phyloP scores from a whole-genome alignment of 2,113 vertebrate genomes.

The Corythornis madagascariensis region DNA sequence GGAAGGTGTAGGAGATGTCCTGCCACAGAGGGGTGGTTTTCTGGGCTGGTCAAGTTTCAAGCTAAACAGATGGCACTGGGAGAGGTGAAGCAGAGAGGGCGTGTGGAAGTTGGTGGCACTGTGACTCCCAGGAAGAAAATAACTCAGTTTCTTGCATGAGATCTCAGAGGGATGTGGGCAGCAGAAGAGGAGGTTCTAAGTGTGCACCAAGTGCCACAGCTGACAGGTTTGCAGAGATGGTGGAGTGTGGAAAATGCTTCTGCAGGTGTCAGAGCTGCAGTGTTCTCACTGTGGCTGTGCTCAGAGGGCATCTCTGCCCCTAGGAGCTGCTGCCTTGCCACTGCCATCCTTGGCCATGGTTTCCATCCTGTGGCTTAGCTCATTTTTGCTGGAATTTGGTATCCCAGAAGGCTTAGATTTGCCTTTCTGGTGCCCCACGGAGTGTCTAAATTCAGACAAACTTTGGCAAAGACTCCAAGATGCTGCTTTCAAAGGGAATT shows the following conservation, averaged over 20 bases:
- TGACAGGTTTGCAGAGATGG: background rate
- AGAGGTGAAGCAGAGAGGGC: slow-evolving; percentile 5
- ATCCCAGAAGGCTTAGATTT: background rate
- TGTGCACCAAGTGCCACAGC: background rate
- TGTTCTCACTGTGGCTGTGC: background rate
- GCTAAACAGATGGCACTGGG: background rate
- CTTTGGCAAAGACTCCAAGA: background rate
- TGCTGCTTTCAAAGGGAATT: background rate
- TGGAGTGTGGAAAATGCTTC: background rate
- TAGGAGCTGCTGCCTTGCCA: background rate
- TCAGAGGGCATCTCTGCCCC: background rate
- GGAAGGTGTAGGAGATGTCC: background rate
- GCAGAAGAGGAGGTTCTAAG: background rate
- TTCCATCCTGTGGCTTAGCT: background rate
- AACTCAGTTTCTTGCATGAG: background rate
- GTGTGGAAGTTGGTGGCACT: background rate
- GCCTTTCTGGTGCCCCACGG: background rate
- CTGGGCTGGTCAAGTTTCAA: background rate
- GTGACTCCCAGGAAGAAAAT: background rate
- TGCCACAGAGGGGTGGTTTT: background rate
- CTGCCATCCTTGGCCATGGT: background rate
- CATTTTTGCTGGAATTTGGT: background rate
- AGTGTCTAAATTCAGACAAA: background rate
- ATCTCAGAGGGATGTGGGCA: background rate
- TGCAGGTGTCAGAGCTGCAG: background rate